A percentile compares a stretch with the other conserved stretches of the same genome.
Conservation (phyloP, 1,140 invertebrate genomes). For the Antheraea mylitta region DNA sequence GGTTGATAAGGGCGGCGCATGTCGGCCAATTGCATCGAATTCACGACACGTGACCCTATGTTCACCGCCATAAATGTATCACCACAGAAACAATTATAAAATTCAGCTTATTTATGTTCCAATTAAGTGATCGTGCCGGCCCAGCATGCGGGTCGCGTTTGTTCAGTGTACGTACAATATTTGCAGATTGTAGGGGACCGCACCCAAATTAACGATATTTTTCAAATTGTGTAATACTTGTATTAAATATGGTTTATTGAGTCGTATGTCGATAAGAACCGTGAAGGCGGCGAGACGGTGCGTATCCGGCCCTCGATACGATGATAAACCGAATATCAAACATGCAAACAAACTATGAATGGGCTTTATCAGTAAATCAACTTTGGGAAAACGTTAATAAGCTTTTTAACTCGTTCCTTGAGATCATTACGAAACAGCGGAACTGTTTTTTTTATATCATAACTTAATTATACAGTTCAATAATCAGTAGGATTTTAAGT, state of each 20-base stretch:
- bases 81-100: slow-evolving; percentile 46
- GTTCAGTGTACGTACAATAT: slow-evolving; percentile 14
- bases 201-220: slow-evolving; percentile 17
- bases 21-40: slow-evolving; percentile 62
- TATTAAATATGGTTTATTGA: slow-evolving; percentile 40
- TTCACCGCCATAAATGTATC: slow-evolving; percentile 57
- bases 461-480: not conserved
- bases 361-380: slow-evolving; percentile 42
- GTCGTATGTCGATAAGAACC: slow-evolving; percentile 44
- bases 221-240: slow-evolving; percentile 25
- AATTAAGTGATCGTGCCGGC: slow-evolving; percentile 63
- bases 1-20: slow-evolving; percentile 31
- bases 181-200: slow-evolving; percentile 19
- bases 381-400: slow-evolving; percentile 27
- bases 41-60: slow-evolving; percentile 66
- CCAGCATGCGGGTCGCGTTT: slow-evolving; percentile 55
- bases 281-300: slow-evolving; percentile 51
- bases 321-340: slow-evolving; percentile 50
- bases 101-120: slow-evolving; percentile 53
- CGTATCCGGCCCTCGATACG: slow-evolving; percentile 50
- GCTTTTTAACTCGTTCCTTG: slow-evolving; percentile 15
- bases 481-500: not conserved
- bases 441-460: not conserved
- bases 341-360: slow-evolving; percentile 52
- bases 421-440: slow-evolving; percentile 1